phyloP scores from a whole-genome alignment of 2,888 invertebrate species.

The Cetonia aurata region DNA sequence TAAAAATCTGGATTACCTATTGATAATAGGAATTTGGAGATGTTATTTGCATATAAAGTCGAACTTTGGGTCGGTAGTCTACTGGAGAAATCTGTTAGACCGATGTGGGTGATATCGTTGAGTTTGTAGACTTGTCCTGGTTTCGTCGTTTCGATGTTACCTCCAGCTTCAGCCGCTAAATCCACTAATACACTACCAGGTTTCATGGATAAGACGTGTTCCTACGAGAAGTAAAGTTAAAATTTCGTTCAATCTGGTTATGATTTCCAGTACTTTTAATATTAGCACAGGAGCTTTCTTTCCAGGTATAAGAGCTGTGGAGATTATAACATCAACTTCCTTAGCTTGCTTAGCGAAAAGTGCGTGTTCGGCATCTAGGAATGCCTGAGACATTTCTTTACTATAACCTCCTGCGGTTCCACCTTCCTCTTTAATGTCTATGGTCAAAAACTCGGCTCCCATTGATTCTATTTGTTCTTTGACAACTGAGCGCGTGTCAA shows the following conservation, averaged over 20 bases:
- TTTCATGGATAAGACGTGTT: slow-evolving; percentile 84
- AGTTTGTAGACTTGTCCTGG: slow-evolving; percentile 81
- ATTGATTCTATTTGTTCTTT: slow-evolving; percentile 89
- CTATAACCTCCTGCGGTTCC: slow-evolving; percentile 83
- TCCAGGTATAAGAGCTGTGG: slow-evolving; percentile 92
- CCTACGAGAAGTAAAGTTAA: slow-evolving; percentile 65
- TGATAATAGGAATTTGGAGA: slow-evolving; percentile 86
- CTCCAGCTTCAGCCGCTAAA: slow-evolving; percentile 89
- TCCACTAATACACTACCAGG: slow-evolving; percentile 92
- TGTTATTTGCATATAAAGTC: slow-evolving; percentile 91
- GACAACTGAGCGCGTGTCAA: slow-evolving; percentile 87
- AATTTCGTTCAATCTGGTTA: neutral
- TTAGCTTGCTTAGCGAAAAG: slow-evolving; percentile 88
- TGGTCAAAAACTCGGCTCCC: slow-evolving; percentile 89
- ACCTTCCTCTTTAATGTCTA: slow-evolving; percentile 81
- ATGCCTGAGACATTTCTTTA: slow-evolving; percentile 88
- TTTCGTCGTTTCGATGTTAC: slow-evolving; percentile 85
- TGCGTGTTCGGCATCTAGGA: slow-evolving; percentile 87
- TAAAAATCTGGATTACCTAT: slow-evolving; percentile 71
- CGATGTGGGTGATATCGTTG: slow-evolving; percentile 87
- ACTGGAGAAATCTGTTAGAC: slow-evolving; percentile 87
- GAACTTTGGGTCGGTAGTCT: slow-evolving; percentile 89
- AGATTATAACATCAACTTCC: slow-evolving; percentile 88
- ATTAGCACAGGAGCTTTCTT: slow-evolving; percentile 86
- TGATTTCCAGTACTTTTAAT: slow-evolving; percentile 72